These are phyloP conservation scores for Petromus typicus DNA, from an alignment of 2,113 vertebrate genomes.

Conservation along the genomic window DNA sequence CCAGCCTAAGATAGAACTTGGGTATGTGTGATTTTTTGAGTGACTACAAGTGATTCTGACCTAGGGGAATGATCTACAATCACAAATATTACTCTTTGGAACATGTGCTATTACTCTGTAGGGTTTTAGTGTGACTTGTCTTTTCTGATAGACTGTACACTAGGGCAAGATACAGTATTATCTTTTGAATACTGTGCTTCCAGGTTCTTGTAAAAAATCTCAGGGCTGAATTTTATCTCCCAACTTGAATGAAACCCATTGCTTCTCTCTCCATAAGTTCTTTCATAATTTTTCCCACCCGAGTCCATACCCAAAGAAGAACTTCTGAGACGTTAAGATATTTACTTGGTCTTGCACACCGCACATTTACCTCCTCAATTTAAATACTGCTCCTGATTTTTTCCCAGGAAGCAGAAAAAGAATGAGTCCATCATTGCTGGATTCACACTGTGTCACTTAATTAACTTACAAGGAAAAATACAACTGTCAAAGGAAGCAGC, in stretches of 20 bases:
- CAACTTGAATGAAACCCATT: background rate
- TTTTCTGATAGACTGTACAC: background rate
- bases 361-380: background rate
- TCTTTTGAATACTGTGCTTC: background rate
- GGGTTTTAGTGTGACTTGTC: background rate
- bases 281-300: background rate
- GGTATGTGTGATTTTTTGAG: background rate
- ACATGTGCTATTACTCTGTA: background rate
- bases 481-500: background rate
- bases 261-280: background rate
- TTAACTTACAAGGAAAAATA: conserved; percentile 35
- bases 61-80: background rate
- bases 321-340: background rate
- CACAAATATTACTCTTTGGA: background rate
- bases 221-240: background rate
- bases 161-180: background rate
- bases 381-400: background rate
- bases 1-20: background rate
- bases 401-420: background rate
- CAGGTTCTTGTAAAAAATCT: background rate
- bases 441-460: background rate
- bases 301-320: background rate
- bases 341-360: background rate
- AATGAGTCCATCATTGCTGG: background rate
- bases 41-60: background rate